Conservation (phyloP, 2,113 vertebrate species). For the Spheniscus mendiculus region DNA sequence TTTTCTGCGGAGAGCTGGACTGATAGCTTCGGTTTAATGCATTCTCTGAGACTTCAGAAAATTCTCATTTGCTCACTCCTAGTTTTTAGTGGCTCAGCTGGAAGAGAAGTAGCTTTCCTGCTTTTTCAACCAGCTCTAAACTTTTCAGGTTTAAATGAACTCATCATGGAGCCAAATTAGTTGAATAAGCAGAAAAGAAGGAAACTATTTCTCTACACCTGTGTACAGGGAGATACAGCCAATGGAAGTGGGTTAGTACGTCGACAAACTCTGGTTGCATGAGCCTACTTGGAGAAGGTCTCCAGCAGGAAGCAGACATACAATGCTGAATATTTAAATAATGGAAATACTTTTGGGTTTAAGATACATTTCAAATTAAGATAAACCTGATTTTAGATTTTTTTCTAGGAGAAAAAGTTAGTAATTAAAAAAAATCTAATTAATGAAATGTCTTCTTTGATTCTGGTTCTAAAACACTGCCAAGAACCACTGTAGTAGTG, state of each 20-base stretch:
- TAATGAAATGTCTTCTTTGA: not conserved
- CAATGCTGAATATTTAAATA: not conserved
- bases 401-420: not conserved
- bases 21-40: not conserved
- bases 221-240: not conserved
- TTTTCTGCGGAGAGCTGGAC: not conserved
- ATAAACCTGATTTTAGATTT: not conserved
- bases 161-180: not conserved
- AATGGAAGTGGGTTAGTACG: not conserved
- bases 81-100: conserved; percentile 6
- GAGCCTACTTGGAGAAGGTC: not conserved
- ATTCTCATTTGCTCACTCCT: conserved; percentile 1
- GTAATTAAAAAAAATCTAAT: not conserved
- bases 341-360: not conserved
- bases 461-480: not conserved
- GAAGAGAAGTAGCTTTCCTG: not conserved
- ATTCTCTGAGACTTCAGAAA: not conserved
- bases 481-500: not conserved
- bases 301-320: not conserved
- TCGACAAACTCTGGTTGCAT: not conserved
- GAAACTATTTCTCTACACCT: not conserved
- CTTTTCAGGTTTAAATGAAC: not conserved
- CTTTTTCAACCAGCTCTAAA: not conserved
- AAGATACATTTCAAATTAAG: not conserved
- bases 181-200: not conserved